These are phyloP conservation scores for Siniperca scherzeri DNA, from an alignment of 2,797 vertebrate species.

Conservation along the genomic window DNA sequence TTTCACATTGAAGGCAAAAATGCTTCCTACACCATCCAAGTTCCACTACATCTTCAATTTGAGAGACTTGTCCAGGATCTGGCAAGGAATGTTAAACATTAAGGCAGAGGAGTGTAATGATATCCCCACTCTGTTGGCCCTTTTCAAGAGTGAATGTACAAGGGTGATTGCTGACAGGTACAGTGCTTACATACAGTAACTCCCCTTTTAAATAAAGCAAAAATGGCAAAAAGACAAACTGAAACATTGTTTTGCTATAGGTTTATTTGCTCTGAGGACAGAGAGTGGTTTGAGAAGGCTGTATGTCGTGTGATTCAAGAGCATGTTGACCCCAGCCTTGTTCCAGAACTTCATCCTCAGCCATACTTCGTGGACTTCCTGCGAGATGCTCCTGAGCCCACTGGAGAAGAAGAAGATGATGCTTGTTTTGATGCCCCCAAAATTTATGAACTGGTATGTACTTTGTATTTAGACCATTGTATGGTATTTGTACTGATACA, in stretches of 20 bases:
- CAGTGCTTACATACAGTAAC: constrained; percentile 5
- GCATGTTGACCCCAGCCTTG: constrained; percentile 78
- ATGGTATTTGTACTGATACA: background rate
- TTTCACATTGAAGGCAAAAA: constrained; percentile 83
- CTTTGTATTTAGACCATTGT: background rate
- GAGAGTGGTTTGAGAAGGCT: constrained; percentile 88
- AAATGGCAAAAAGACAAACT: background rate
- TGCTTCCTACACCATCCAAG: constrained; percentile 92
- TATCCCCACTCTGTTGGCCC: constrained; percentile 80
- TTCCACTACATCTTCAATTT: constrained; percentile 94
- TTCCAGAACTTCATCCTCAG: constrained; percentile 72
- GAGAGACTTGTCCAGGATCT: constrained; percentile 91
- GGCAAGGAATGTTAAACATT: constrained; percentile 91
- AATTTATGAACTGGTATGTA: constrained; percentile 87
- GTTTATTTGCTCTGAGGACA: constrained; percentile 84
- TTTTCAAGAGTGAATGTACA: constrained; percentile 82
- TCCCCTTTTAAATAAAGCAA: background rate
- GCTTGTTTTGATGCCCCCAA: constrained; percentile 84
- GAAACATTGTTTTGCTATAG: constrained; percentile 67
- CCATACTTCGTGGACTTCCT: constrained; percentile 92
- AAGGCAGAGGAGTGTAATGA: constrained; percentile 83
- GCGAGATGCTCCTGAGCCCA: constrained; percentile 85
- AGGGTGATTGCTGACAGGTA: constrained; percentile 86
- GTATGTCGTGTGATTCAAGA: constrained; percentile 82
- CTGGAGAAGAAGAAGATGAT: constrained; percentile 88